Conservation (phyloP, 2,888 invertebrate genomes). For the Agriopis leucophaearia region DNA sequence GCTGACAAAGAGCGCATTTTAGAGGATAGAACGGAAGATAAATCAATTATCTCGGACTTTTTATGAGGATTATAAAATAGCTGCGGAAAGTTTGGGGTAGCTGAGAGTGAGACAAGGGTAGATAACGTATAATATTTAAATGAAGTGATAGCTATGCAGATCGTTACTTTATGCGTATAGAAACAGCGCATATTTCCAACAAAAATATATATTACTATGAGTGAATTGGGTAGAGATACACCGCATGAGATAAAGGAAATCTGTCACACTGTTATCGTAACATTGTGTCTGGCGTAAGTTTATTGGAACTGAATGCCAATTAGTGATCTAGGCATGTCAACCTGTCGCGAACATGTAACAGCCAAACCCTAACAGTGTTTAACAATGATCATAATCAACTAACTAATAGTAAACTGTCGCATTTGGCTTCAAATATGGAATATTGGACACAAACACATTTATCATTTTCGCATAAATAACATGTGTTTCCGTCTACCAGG, state of each 20-base stretch:
- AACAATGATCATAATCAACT: conserved; percentile 45
- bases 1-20: conserved; percentile 30
- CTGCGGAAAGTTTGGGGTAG: conserved; percentile 29
- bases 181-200: not conserved
- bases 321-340: conserved; percentile 38
- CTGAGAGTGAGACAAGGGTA: conserved; percentile 14
- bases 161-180: not conserved
- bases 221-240: not conserved
- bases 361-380: conserved; percentile 38
- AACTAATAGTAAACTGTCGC: conserved; percentile 52
- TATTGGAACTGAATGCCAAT: conserved; percentile 43
- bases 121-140: conserved; percentile 16
- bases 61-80: conserved; percentile 40
- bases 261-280: conserved; percentile 19
- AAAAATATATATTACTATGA: not conserved
- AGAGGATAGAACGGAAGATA: conserved; percentile 34
- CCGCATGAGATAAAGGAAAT: conserved; percentile 12
- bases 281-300: conserved; percentile 24
- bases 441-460: conserved; percentile 63
- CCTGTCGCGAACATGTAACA: conserved; percentile 39
- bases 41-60: conserved; percentile 40
- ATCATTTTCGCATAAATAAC: conserved; percentile 75
- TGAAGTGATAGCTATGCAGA: conserved; percentile 11
- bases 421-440: conserved; percentile 50
- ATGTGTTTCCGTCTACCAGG: conserved; percentile 73